phyloP scores from a whole-genome alignment of 2,797 vertebrate species.

The Podarcis lilfordi region DNA sequence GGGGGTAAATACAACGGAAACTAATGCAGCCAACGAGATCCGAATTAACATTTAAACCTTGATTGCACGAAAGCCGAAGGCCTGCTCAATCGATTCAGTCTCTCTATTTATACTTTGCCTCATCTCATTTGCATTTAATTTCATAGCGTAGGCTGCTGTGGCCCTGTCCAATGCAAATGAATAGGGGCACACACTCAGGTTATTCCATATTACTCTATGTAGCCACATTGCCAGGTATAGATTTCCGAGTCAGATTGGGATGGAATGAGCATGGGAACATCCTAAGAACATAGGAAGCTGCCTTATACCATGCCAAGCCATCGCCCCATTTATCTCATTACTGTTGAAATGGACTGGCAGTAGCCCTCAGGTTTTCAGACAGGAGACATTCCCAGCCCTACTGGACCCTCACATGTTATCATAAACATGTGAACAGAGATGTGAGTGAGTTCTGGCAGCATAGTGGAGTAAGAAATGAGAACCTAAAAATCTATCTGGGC shows the following conservation, averaged over 20 bases:
- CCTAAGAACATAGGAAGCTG: no score
- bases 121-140: constrained; percentile 39
- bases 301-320: no score
- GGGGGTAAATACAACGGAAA: constrained; percentile 23
- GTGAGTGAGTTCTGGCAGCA: no score
- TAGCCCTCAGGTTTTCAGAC: no score
- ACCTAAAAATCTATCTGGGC: not conserved
- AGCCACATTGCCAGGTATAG: not conserved
- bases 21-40: not conserved
- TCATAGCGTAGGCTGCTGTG: not conserved
- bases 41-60: constrained; percentile 4
- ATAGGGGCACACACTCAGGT: not conserved
- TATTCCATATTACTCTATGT: not conserved
- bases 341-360: no score
- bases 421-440: no score
- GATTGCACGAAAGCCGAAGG: constrained; percentile 5
- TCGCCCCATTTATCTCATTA: no score
- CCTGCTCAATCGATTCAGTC: constrained; percentile 9
- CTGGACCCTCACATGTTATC: no score
- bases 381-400: no score
- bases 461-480: no score
- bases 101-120: not conserved
- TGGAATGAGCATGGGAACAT: not conserved
- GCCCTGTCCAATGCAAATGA: not conserved
- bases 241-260: not conserved